These are phyloP conservation scores for Druceiella hillmani DNA, from an alignment of 2,888 invertebrate species.

Conservation along the genomic window DNA sequence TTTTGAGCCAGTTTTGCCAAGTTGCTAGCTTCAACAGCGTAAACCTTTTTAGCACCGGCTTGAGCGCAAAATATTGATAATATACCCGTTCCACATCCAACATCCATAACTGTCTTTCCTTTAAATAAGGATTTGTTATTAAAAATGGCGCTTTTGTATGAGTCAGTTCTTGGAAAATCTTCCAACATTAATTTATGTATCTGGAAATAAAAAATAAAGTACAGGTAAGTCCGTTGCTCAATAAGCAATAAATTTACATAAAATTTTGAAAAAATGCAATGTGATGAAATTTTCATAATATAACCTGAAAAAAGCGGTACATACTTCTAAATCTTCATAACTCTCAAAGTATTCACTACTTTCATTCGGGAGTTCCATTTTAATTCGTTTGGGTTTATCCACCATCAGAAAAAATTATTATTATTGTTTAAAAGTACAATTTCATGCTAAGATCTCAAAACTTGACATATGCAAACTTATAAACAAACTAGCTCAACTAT, in stretches of 20 bases:
- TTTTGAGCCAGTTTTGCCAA: slow-evolving; percentile 59
- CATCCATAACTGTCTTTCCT: slow-evolving; percentile 78
- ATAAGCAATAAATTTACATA: neutral
- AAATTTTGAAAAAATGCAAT: neutral
- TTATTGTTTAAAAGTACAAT: too few species aligned
- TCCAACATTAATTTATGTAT: slow-evolving; percentile 76
- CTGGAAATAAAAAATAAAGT: slow-evolving; percentile 37
- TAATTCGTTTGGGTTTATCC: too few species aligned
- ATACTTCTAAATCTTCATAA: slow-evolving; percentile 73
- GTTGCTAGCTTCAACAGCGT: slow-evolving; percentile 78
- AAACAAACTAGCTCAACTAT: too few species aligned
- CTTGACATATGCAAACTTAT: too few species aligned
- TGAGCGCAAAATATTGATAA: slow-evolving; percentile 84
- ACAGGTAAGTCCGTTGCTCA: too few species aligned
- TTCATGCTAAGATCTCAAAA: too few species aligned
- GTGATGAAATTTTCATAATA: neutral
- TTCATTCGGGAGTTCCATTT: slow-evolving; percentile 28
- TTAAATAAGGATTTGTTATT: slow-evolving; percentile 60
- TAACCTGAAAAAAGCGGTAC: slow-evolving; percentile 17
- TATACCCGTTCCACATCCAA: slow-evolving; percentile 85
- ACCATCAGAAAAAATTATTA: too few species aligned
- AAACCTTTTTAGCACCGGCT: slow-evolving; percentile 86
- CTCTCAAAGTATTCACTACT: slow-evolving; percentile 58
- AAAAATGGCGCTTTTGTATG: slow-evolving; percentile 77
- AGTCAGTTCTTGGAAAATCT: slow-evolving; percentile 68